These are phyloP conservation scores for Axinella damicornis DNA, from an alignment of 37 sponge, comb jelly and placozoan genomes.

Conservation along the genomic window DNA sequence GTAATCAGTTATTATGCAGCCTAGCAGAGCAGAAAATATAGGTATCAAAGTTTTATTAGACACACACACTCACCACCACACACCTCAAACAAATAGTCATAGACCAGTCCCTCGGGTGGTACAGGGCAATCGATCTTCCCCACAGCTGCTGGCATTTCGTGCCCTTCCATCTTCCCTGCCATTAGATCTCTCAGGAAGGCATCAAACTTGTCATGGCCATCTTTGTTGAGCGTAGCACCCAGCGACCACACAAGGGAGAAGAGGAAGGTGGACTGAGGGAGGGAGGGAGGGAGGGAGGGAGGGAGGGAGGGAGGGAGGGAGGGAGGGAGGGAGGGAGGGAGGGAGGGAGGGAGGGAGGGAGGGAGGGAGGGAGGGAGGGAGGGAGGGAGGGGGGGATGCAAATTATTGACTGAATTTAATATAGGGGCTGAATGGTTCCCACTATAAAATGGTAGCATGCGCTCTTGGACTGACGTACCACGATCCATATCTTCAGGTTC, in stretches of 20 bases:
- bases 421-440: not conserved
- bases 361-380: not conserved
- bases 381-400: not conserved
- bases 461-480: conserved; percentile 41
- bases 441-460: too few relatives aligned
- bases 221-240: conserved; percentile 83
- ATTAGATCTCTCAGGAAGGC: conserved; percentile 79
- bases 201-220: conserved; percentile 90
- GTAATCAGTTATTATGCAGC: too few relatives aligned
- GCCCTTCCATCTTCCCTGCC: conserved; percentile 64
- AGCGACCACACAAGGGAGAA: conserved; percentile 93
- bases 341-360: not conserved
- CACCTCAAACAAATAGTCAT: conserved; percentile 96
- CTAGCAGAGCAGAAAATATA: too few relatives aligned
- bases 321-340: not conserved
- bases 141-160: conserved; percentile 55
- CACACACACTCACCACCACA: not conserved
- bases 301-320: not conserved
- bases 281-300: not conserved
- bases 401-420: not conserved
- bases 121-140: conserved; percentile 95
- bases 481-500: conserved; percentile 77
- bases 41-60: too few relatives aligned
- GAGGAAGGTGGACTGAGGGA: conserved; percentile 74
- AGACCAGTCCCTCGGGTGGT: conserved; percentile 85